Conservation (phyloP, 2,888 invertebrate species). For the Limnephilus rhombicus region DNA sequence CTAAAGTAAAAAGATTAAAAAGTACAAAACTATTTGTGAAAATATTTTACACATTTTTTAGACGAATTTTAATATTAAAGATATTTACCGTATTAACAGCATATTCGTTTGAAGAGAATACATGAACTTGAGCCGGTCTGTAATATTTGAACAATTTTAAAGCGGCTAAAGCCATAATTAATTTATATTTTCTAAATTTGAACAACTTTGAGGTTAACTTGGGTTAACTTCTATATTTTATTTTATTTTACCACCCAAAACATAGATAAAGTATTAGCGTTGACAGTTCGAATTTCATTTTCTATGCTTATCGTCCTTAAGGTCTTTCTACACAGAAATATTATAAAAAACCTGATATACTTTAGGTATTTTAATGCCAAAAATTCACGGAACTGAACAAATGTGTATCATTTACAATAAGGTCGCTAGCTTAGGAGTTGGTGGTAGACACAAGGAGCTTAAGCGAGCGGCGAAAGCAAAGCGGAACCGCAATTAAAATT, state of each 20-base stretch:
- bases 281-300: neutral
- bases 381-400: too few species aligned
- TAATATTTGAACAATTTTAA: constrained; percentile 29
- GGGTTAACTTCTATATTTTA: constrained; percentile 8
- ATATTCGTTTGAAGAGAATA: neutral
- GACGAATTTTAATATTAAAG: neutral
- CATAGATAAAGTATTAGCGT: neutral
- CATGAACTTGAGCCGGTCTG: neutral
- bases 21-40: neutral
- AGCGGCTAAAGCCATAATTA: constrained; percentile 15
- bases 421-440: too few species aligned
- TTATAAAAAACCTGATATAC: neutral
- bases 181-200: neutral
- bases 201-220: constrained; percentile 19
- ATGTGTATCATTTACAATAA: too few species aligned
- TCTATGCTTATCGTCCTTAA: neutral
- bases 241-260: neutral
- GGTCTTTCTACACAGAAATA: neutral
- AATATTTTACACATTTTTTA: neutral
- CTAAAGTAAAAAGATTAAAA: neutral
- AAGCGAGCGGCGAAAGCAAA: too few species aligned
- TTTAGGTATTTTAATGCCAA: too few species aligned
- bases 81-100: constrained; percentile 6
- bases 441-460: too few species aligned
- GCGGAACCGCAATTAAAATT: too few species aligned